Base-by-base conservation (phyloP, 2,888 invertebrate species). In the Melanchra persicariae region DNA sequence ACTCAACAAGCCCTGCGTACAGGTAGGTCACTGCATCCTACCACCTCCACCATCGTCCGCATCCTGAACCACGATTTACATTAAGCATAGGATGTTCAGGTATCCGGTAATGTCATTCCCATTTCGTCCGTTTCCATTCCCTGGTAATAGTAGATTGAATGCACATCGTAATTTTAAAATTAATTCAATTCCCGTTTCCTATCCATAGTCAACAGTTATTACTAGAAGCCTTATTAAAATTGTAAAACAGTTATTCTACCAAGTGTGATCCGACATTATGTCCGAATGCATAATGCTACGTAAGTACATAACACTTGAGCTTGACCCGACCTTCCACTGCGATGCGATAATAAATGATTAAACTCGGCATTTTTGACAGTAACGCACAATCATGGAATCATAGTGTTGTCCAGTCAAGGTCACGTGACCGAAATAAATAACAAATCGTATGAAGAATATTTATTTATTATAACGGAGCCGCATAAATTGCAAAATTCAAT, bases 1-100 rank as follows among this genome's bases (percentile, higher is more conserved):
- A 93, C 97, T 99, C 85, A 98, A 98, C 95, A 99, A 98, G 93
- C 98, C 99, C 65, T 99, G 99, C 94, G 98, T 99, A 84, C 98
- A 99, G 98, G 98, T 98, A 68, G 82, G 92, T 49, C 59, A 51
- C 19, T 5, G 1, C 55, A 15, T 67, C 51, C n/a, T 26, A 45
- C 10, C 22, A 17, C 24, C 17, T 55, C 24, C n/a, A 55, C 19
- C 37, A 30, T 24, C 30, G 19, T 19, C 43, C 47, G 34, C 24
- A n/a, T 47, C 60, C 12, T 47, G 3, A 9, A 54, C n/a, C 26
- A 24, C n/a, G 4, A 57, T 77, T 74, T 40, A 62, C 45, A 71
- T n/a, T 57, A 63, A 58, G 7, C 45, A 63, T 52, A 58, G 72
- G 63, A 72, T 74, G 47, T 77, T 52, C 51, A 71, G 51, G 30